Percentiles rank a stretch among this genome's conserved stretches.
These are phyloP conservation scores for Phalacrocorax brasilianus DNA, from an alignment of 2,113 vertebrate genomes.

Conservation along the genomic window DNA sequence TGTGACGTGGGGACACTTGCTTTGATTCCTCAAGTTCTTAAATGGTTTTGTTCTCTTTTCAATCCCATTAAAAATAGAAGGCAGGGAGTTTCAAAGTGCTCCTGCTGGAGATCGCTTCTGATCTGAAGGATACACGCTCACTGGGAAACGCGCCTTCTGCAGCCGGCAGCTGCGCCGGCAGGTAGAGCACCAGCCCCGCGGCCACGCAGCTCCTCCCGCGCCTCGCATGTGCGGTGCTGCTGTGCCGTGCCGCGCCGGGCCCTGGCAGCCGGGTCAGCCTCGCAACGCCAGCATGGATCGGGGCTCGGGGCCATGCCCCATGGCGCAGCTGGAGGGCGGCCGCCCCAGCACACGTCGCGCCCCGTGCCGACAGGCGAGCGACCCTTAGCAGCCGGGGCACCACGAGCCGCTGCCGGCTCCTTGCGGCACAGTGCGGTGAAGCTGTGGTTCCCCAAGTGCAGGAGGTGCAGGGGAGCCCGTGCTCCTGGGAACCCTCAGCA, in stretches of 20 bases:
- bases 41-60: slow-evolving; percentile 52
- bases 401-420: rapidly evolving
- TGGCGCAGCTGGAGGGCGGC: not conserved
- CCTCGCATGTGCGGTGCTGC: rapidly evolving
- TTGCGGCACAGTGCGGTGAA: rapidly evolving
- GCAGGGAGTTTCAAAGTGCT: slow-evolving; percentile 35
- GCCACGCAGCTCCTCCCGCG: not conserved
- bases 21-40: slow-evolving; percentile 55
- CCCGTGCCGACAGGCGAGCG: not conserved
- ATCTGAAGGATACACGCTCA: not conserved
- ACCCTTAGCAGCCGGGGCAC: not conserved
- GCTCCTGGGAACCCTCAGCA: not conserved
- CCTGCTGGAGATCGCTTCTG: slow-evolving; percentile 18
- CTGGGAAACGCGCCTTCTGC: not conserved
- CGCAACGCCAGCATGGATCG: rapidly evolving
- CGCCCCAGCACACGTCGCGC: rapidly evolving
- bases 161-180: rapidly evolving
- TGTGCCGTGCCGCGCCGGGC: rapidly evolving
- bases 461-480: not conserved
- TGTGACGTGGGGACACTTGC: slow-evolving; percentile 27
- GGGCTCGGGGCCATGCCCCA: not conserved
- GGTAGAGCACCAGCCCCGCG: not conserved
- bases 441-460: rapidly evolving
- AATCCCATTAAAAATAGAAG: slow-evolving; percentile 50
- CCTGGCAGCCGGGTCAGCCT: not conserved